Evolutionary conservation across 2,113 vertebrate genomes (phyloP).

Genomic region (Aviceda subcristata): DNA sequence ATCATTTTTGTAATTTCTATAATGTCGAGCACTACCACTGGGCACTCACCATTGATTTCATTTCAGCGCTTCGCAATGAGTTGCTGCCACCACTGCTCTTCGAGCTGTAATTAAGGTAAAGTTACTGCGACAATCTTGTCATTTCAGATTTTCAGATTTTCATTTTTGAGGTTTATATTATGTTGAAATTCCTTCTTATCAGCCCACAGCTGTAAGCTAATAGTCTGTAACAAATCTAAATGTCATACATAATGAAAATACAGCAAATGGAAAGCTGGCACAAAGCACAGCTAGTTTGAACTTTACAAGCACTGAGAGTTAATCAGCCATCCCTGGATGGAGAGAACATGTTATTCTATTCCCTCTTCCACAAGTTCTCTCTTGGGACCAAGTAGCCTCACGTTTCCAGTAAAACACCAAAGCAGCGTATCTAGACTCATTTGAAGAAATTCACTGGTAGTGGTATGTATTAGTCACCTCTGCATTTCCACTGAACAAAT

Average conservation of each 20-base stretch:
- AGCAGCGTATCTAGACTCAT: neutral
- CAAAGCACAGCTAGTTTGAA: neutral
- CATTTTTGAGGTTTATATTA: neutral
- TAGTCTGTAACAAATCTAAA: neutral
- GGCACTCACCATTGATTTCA: neutral
- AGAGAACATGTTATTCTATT: neutral
- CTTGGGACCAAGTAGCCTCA: neutral
- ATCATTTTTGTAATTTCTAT: neutral
- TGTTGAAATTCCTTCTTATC: neutral
- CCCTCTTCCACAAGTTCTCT: neutral
- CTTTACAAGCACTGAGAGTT: neutral
- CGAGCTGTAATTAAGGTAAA: neutral
- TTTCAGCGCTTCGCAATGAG: neutral
- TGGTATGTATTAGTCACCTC: neutral
- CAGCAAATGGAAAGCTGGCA: neutral
- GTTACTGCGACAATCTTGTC: neutral
- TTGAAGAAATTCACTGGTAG: neutral
- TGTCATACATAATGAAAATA: neutral
- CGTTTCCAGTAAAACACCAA: neutral
- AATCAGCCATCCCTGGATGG: neutral
- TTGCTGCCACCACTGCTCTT: neutral
- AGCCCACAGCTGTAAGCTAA: neutral
- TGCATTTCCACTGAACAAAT: neutral
- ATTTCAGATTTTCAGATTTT: slow-evolving; percentile 32
- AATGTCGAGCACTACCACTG: neutral